Conservation (phyloP, 2,888 invertebrate species). For the Acheta domesticus region DNA sequence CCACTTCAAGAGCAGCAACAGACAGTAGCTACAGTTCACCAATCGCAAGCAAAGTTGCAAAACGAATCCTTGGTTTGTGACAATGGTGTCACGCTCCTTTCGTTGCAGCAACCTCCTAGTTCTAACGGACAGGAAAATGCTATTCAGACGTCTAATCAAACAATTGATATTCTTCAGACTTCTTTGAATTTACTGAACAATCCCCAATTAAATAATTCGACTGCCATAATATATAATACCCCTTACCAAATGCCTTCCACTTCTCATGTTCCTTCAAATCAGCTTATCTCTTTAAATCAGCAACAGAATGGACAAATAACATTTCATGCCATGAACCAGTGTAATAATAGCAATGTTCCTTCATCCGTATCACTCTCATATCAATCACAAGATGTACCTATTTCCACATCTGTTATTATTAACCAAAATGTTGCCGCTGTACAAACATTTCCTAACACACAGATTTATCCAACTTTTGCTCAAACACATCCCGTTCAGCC, state of each 20-base stretch:
- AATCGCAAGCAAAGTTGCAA: neutral
- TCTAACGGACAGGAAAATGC: slow-evolving; percentile 32
- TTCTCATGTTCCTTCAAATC: slow-evolving; percentile 32
- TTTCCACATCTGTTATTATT: slow-evolving; percentile 37
- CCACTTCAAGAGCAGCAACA: neutral
- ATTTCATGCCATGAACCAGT: slow-evolving; percentile 36
- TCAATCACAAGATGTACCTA: slow-evolving; percentile 33
- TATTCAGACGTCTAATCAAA: slow-evolving; percentile 34
- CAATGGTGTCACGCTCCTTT: neutral
- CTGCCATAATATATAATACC: slow-evolving; percentile 37
- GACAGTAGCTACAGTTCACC: neutral
- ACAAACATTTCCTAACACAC: neutral
- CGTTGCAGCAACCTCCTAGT: neutral
- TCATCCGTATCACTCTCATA: slow-evolving; percentile 33
- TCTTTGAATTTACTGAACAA: slow-evolving; percentile 37
- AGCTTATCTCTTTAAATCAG: neutral
- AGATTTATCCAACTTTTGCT: slow-evolving; percentile 22
- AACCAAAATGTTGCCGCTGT: slow-evolving; percentile 35
- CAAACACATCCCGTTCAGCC: slow-evolving; percentile 24
- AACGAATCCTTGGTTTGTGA: neutral
- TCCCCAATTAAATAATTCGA: slow-evolving; percentile 35
- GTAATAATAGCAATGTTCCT: slow-evolving; percentile 33
- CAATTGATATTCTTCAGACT: slow-evolving; percentile 38
- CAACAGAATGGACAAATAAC: slow-evolving; percentile 31
- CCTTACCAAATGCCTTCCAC: slow-evolving; percentile 35